Evolutionary conservation across 2,113 vertebrate genomes (phyloP).

Genomic region (Dromiciops gliroides): DNA sequence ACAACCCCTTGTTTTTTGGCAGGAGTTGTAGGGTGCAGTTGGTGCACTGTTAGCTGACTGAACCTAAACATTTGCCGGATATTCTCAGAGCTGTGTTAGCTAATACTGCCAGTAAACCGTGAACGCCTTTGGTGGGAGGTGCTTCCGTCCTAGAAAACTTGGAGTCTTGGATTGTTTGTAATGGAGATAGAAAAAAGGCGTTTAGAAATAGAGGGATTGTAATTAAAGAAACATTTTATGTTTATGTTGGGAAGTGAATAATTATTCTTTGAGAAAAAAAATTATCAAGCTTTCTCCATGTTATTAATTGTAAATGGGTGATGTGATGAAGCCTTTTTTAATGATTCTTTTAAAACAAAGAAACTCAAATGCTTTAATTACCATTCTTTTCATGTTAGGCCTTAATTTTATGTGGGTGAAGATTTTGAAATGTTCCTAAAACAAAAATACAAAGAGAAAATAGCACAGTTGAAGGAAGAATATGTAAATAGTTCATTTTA

Average conservation of each 20-base stretch:
- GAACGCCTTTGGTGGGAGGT: neutral
- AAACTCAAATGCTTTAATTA: neutral
- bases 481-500: neutral
- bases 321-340: neutral
- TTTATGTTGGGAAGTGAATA: neutral
- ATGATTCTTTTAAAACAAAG: neutral
- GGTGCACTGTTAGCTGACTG: neutral
- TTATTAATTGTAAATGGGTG: neutral
- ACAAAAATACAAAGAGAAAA: neutral
- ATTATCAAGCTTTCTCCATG: neutral
- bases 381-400: neutral
- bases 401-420: neutral
- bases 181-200: neutral
- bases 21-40: neutral
- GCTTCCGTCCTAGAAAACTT: neutral
- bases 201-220: neutral
- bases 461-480: neutral
- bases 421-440: neutral
- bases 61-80: neutral
- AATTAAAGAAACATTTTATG: neutral
- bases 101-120: neutral
- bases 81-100: neutral
- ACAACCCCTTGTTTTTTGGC: neutral
- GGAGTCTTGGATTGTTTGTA: neutral
- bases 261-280: neutral